Conservation (phyloP, 2,113 vertebrate species). For the Pungitius pungitius region DNA sequence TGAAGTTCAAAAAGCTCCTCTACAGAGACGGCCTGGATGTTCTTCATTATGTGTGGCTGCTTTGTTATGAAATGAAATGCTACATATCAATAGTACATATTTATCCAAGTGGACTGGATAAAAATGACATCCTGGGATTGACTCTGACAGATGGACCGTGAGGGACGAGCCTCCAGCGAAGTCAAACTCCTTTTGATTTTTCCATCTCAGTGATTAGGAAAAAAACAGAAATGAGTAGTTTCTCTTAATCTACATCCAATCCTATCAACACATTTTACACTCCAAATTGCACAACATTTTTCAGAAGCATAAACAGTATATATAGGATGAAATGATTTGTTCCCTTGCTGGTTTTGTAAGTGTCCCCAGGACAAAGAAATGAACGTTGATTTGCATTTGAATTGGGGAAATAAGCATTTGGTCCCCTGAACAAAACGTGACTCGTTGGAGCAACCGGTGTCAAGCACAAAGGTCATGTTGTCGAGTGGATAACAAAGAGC, state of each 20-base stretch:
- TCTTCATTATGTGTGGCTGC: not conserved
- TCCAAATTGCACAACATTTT: not conserved
- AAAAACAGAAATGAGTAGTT: constrained; percentile 4
- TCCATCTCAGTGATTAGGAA: constrained; percentile 2
- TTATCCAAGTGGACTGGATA: not conserved
- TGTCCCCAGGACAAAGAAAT: no score
- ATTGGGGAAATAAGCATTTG: no score
- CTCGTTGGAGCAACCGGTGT: no score
- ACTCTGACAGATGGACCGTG: not conserved
- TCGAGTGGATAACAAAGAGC: no score
- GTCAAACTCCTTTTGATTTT: not conserved
- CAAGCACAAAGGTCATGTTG: no score
- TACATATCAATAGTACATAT: no score
- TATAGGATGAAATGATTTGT: no score
- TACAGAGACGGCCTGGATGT: constrained; percentile 19
- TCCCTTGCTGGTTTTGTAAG: no score
- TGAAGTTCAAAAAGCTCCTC: constrained; percentile 39
- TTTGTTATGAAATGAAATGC: no score
- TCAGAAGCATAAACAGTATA: not conserved
- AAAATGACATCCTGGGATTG: not conserved
- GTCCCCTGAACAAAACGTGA: no score
- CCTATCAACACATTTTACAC: not conserved
- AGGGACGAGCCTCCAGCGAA: not conserved
- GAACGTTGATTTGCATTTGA: no score
- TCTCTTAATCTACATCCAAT: not conserved